These are phyloP conservation scores for Druon quercuslanigerum DNA, from an alignment of 1,140 invertebrate species.

Conservation along the genomic window DNA sequence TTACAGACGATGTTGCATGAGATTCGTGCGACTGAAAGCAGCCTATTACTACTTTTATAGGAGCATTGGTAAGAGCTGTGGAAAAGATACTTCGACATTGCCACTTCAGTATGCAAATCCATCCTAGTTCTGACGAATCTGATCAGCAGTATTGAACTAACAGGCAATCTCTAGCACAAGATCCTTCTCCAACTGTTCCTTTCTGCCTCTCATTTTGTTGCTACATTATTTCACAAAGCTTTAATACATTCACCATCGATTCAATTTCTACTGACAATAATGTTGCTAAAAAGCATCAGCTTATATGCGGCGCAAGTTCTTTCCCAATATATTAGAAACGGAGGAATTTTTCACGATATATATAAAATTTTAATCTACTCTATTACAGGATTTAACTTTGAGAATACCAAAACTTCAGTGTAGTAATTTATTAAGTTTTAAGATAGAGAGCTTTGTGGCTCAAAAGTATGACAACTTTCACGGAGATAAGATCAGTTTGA, in stretches of 20 bases:
- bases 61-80: constrained; percentile 38
- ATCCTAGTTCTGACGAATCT: constrained; percentile 44
- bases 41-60: constrained; percentile 29
- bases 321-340: constrained; percentile 1
- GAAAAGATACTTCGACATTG: constrained; percentile 48
- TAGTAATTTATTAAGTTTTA: too few relatives aligned
- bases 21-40: constrained; percentile 36
- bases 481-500: too few relatives aligned
- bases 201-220: background rate
- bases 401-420: too few relatives aligned
- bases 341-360: background rate
- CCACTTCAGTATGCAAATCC: constrained; percentile 53
- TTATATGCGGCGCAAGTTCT: background rate
- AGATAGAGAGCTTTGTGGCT: too few relatives aligned
- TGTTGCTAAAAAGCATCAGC: background rate
- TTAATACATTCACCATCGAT: background rate
- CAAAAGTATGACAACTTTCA: too few relatives aligned
- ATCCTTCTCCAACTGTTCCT: constrained; percentile 19
- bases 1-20: constrained; percentile 41
- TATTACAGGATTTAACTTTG: too few relatives aligned
- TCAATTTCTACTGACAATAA: background rate
- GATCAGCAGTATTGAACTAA: constrained; percentile 32
- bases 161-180: background rate
- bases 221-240: constrained; percentile 4
- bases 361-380: too few relatives aligned